These are phyloP conservation scores for Aramus guarauna DNA, from an alignment of 2,113 vertebrate genomes.

Conservation along the genomic window DNA sequence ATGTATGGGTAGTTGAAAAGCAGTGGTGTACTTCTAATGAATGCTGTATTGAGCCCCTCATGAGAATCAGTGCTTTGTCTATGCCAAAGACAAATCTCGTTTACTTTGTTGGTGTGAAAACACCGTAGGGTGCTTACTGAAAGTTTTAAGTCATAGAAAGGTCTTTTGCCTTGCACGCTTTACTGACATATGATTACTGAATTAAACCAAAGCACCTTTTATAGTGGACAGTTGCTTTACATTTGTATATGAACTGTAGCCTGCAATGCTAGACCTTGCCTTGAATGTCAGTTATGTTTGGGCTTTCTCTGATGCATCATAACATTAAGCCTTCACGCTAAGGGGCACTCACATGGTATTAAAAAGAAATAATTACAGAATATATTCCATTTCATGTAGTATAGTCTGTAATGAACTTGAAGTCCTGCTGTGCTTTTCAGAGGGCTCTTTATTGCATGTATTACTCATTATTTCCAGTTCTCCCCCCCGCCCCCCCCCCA, in stretches of 20 bases:
- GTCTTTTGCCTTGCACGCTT: neutral
- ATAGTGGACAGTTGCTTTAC: neutral
- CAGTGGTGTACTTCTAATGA: neutral
- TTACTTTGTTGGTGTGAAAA: constrained; percentile 20
- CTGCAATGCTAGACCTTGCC: neutral
- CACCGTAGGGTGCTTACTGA: neutral
- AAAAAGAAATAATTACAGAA: neutral
- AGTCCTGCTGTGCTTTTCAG: neutral
- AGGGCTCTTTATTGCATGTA: neutral
- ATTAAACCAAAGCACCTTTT: neutral
- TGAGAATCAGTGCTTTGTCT: constrained; percentile 4
- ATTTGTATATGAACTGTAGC: neutral
- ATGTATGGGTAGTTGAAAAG: neutral
- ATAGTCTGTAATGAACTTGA: neutral
- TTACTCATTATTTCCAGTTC: neutral
- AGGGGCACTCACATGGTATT: neutral
- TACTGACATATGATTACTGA: neutral
- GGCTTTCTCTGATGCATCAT: neutral
- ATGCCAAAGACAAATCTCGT: constrained; percentile 9
- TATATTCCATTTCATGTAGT: neutral
- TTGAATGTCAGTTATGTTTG: neutral
- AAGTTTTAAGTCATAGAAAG: neutral
- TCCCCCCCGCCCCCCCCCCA: too few species aligned
- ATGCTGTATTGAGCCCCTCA: neutral
- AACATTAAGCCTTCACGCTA: neutral